Base-by-base conservation (phyloP, 2,888 invertebrate genomes). In the Cartodere bifasciata region DNA sequence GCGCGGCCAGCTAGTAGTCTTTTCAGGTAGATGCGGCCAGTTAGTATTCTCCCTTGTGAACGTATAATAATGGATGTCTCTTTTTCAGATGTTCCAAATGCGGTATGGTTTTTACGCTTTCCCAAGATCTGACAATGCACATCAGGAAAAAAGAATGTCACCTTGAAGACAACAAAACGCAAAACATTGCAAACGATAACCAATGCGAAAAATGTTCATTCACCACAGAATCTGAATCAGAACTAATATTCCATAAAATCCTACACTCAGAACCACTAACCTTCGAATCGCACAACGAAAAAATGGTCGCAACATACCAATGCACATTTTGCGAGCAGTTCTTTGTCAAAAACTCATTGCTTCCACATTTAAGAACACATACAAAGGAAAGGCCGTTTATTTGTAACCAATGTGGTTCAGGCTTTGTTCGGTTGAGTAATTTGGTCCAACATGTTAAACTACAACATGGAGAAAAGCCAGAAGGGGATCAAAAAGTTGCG, bases 91-190 rank as follows among this genome's bases (percentile, higher is more conserved):
- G 86, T 49, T 68, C 75, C 0, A 69, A 70, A 43, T 86, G 86
- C 46, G 83, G 80, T 0, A 60, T 66, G 51, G 59, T 64, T 7
- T 84, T 85, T 49, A 66, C 71, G 1, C 61, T 81, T 0, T 65
- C 78, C 2, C 84, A 85, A 63, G 82, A 83, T 48, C 68, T 85
- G 7, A 71, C 78, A 0, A 68, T 70, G 7, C 86, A 86, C 49
- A 65, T 76, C n/a, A 63, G 72, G 34, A 62, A 64, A 36, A 72
- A 72, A 37, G 62, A 65, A 3, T 81, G 71, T 51, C 63, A 60
- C 20, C 66, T 67, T 38, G 40, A 47, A 13, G 39, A 40, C 15
- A 36, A 44, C 10, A 26, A 41, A 10, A 39, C 41, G 9, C 38
- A 31, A 20, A 30, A 39, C 2, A 31, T 21, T 13, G 35, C 37